Conservation (phyloP, 2,888 invertebrate genomes). For the Alcis repandata region DNA sequence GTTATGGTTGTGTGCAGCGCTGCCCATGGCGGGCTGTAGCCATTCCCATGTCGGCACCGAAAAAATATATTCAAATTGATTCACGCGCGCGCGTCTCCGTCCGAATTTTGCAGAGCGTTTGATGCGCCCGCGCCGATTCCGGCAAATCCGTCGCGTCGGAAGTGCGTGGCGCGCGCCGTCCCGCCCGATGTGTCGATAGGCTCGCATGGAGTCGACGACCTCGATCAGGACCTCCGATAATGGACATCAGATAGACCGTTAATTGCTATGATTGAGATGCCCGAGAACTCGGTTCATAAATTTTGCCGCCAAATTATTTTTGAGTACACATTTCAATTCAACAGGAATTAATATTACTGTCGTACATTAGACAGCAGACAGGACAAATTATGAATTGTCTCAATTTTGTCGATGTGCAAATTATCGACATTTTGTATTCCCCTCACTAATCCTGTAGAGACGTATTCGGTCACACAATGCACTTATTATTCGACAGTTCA, state of each 20-base stretch:
- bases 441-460: slow-evolving; percentile 81
- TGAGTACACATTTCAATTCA: not conserved
- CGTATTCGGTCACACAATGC: slow-evolving; percentile 85
- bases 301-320: slow-evolving; percentile 12
- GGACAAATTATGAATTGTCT: slow-evolving; percentile 45
- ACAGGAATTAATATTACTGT: not conserved
- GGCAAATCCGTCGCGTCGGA: slow-evolving; percentile 87
- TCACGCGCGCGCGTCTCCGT: slow-evolving; percentile 83
- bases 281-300: not conserved
- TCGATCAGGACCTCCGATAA: slow-evolving; percentile 79
- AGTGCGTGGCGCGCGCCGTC: slow-evolving; percentile 80
- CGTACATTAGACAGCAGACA: slow-evolving; percentile 24
- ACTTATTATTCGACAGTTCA: slow-evolving; percentile 85
- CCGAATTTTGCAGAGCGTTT: slow-evolving; percentile 84
- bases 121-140: slow-evolving; percentile 86
- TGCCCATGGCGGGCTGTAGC: slow-evolving; percentile 60
- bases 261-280: slow-evolving; percentile 70
- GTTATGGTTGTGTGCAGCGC: slow-evolving; percentile 55
- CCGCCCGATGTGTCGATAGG: slow-evolving; percentile 81
- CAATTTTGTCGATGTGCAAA: slow-evolving; percentile 60
- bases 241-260: slow-evolving; percentile 69
- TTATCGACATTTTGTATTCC: slow-evolving; percentile 81
- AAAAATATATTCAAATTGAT: slow-evolving; percentile 85
- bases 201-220: slow-evolving; percentile 79
- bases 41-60: slow-evolving; percentile 80